Conservation (phyloP, 37 sponge, comb jelly and placozoan genomes). For the Ianthella basta region DNA sequence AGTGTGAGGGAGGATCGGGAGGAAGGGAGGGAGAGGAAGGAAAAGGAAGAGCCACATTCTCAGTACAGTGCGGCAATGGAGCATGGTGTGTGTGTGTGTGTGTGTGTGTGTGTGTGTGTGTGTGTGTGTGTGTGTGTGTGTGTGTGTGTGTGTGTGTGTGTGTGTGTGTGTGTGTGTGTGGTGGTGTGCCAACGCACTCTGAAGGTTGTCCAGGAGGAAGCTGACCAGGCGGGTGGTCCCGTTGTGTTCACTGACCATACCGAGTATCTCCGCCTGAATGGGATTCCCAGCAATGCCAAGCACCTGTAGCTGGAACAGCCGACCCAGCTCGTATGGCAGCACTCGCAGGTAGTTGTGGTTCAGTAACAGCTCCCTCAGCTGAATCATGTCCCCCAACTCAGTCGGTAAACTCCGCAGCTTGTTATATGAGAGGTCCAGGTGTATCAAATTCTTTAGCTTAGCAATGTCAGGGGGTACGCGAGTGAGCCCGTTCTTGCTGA, state of each 20-base stretch:
- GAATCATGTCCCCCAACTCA: slow-evolving; percentile 94
- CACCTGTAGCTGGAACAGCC: slow-evolving; percentile 81
- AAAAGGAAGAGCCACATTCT: neutral
- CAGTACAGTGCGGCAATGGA: too few relatives aligned
- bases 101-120: too few relatives aligned
- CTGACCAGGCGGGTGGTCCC: slow-evolving; percentile 85
- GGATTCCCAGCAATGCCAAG: slow-evolving; percentile 79
- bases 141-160: too few relatives aligned
- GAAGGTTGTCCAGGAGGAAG: slow-evolving; percentile 89
- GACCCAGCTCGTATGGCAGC: slow-evolving; percentile 93
- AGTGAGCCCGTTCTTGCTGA: slow-evolving; percentile 77
- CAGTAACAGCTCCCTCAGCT: slow-evolving; percentile 88
- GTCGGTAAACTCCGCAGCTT: slow-evolving; percentile 88
- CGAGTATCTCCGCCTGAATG: slow-evolving; percentile 69
- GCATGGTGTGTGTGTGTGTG: too few relatives aligned
- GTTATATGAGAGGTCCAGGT: slow-evolving; percentile 93
- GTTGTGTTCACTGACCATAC: slow-evolving; percentile 75
- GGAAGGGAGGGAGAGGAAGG: neutral
- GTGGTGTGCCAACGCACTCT: slow-evolving; percentile 41
- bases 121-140: too few relatives aligned
- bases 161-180: too few relatives aligned
- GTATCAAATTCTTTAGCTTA: slow-evolving; percentile 62
- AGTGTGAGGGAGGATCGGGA: neutral
- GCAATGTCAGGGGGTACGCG: slow-evolving; percentile 88
- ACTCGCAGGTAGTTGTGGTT: slow-evolving; percentile 84